Evolutionary conservation across 2,113 vertebrate species (phyloP), one percentile per base, ranked within the genome.

Genomic region (Oreocharis arfaki): DNA sequence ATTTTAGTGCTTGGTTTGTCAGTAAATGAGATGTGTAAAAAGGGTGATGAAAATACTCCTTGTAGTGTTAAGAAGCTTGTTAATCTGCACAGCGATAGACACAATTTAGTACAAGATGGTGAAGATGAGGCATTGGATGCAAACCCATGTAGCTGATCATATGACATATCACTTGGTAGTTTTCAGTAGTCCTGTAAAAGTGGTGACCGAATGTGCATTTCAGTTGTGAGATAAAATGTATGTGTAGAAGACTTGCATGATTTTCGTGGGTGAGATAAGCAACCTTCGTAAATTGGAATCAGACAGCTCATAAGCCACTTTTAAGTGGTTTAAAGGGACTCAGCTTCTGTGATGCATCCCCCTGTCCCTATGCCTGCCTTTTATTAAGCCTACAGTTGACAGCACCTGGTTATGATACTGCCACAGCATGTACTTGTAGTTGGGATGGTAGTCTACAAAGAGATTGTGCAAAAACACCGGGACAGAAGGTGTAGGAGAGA

Each of bases 401-500:
- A 59, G 27, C 47, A 24, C 6, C 14, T 81, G 22, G 7, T 30
- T 55, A 9, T 2, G 14, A 17, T 55, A 33, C 8, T 78, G 21
- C 44, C 21, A 24, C 10, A 49, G 26, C 6, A 18, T 53, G 17
- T 61, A 26, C 0, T 0, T 18, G 0, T 70, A 10, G 35, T 30
- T 70, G 47, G 8, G 17, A 12, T 67, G 27, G 9, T 46, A 46
- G 20, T 46, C 47, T 67, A 16, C 28, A 47, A 41, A 61, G 28
- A 33, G 6, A 4, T 55, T 61, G 35, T 63, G 30, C 30, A 35
- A 30, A 63, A 35, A 37, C 70, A 26, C 26, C 61, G n/a, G 67
- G 56, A 59, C 16, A 27, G 33, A 80, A 81, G 9, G 11, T 42
- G 27, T 18, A 70, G 50, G 17, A 80, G 19, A 32, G 33, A 59